phyloP scores from a whole-genome alignment of 2,113 vertebrate genomes.

The Ancistrus triradiatus region DNA sequence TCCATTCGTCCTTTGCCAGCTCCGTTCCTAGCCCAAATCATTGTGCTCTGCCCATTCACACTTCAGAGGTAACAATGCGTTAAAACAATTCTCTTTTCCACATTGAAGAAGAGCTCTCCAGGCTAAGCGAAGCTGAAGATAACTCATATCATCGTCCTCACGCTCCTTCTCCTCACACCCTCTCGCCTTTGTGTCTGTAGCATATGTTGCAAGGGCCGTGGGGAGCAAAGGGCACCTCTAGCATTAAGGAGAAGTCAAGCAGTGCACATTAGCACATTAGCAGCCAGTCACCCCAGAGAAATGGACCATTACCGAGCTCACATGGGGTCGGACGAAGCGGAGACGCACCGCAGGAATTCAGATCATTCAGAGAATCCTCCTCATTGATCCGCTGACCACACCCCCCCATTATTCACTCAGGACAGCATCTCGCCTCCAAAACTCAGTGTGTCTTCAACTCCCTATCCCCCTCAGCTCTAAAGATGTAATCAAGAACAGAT shows the following conservation, averaged over 20 bases:
- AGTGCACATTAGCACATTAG: conserved; percentile 49
- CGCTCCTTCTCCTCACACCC: conserved; percentile 8
- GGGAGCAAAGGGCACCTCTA: conserved; percentile 48
- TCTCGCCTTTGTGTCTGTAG: conserved; percentile 47
- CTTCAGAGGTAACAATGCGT: conserved; percentile 58
- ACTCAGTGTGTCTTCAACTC: conserved; percentile 6
- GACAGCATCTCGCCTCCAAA: conserved; percentile 1
- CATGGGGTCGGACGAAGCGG: conserved; percentile 2
- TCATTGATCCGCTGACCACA: conserved; percentile 40
- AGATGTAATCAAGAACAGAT: conserved; percentile 46
- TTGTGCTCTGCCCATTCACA: conserved; percentile 33
- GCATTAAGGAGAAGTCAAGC: conserved; percentile 49
- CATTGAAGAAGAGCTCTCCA: conserved; percentile 41
- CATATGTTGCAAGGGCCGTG: conserved; percentile 60
- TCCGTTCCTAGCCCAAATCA: conserved; percentile 25
- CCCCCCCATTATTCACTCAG: conserved; percentile 39
- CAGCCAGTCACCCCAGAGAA: conserved; percentile 46
- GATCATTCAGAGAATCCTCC: conserved; percentile 56
- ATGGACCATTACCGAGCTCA: conserved; percentile 31
- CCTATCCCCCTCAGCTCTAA: background rate
- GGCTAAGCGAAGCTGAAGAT: conserved; percentile 43
- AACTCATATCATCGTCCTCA: conserved; percentile 24
- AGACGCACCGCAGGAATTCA: conserved; percentile 55
- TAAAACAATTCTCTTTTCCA: conserved; percentile 55
- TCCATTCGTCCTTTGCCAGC: conserved; percentile 29